phyloP scores from a whole-genome alignment of 2,888 invertebrate species.

The Melanostoma mellinum region DNA sequence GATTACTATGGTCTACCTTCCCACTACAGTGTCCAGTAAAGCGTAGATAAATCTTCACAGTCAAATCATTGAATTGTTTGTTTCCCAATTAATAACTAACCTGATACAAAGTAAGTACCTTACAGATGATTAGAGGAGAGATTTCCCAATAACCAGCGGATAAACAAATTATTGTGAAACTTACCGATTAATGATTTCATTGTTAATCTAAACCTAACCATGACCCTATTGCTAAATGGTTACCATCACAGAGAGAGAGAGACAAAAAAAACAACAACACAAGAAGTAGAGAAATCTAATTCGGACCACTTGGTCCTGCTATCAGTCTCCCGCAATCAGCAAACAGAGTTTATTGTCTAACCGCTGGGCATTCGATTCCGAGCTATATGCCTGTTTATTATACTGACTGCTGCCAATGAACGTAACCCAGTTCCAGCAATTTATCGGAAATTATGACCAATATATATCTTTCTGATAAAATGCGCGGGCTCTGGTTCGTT shows the following conservation, averaged over 20 bases:
- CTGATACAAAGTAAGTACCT: constrained; percentile 52
- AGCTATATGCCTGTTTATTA: not conserved
- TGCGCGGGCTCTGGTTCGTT: not conserved
- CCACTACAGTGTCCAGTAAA: not conserved
- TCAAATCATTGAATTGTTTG: not conserved
- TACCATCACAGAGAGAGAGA: constrained; percentile 35
- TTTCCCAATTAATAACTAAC: constrained; percentile 47
- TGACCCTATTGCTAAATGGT: constrained; percentile 71
- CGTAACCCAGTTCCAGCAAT: constrained; percentile 69
- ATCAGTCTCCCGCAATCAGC: constrained; percentile 69
- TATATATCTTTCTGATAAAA: constrained; percentile 62
- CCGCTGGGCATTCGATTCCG: constrained; percentile 60
- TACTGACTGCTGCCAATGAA: constrained; percentile 57
- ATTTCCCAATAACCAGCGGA: constrained; percentile 60
- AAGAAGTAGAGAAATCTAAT: constrained; percentile 66
- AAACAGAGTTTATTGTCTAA: constrained; percentile 72
- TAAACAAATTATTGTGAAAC: constrained; percentile 61
- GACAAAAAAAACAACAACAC: constrained; percentile 2
- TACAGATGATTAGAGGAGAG: constrained; percentile 53
- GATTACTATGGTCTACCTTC: not conserved
- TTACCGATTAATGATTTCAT: constrained; percentile 71
- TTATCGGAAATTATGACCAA: constrained; percentile 72
- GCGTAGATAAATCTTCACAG: not conserved
- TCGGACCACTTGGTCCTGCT: constrained; percentile 67
- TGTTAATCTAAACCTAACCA: constrained; percentile 69